phyloP scores from a whole-genome alignment of 2,797 vertebrate species.

The Coracias cyanogaster region DNA sequence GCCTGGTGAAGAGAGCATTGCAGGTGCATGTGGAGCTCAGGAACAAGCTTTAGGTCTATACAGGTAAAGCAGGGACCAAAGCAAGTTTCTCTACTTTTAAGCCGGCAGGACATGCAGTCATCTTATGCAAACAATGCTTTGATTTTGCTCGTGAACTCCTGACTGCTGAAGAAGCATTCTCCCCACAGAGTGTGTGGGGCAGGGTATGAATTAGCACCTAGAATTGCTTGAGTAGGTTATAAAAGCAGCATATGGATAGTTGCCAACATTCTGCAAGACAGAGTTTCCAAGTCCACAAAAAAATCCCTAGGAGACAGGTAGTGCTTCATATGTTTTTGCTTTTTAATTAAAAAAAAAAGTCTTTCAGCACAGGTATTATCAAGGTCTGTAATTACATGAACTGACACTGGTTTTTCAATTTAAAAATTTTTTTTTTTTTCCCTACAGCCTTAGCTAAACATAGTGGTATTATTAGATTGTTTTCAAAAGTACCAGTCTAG shows the following conservation, averaged over 20 bases:
- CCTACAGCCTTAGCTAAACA: not conserved
- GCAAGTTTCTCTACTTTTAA: not conserved
- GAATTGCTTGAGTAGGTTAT: not conserved
- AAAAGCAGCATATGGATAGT: not conserved
- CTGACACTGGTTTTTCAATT: not conserved
- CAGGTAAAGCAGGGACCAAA: not conserved
- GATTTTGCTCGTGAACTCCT: not conserved
- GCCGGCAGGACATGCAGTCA: not conserved
- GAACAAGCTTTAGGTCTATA: not conserved
- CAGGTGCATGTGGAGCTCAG: not conserved
- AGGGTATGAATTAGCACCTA: not conserved
- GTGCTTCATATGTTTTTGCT: rapidly evolving
- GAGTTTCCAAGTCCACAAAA: not conserved
- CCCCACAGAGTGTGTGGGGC: rapidly evolving
- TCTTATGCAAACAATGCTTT: not conserved
- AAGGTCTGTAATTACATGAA: not conserved
- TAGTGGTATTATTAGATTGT: not conserved
- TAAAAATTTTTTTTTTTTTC: not conserved
- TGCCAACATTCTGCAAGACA: not conserved
- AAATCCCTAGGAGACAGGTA: not conserved
- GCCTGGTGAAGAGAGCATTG: not conserved
- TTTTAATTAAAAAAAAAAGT: not conserved
- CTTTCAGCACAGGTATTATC: not conserved
- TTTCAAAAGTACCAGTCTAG: not conserved
- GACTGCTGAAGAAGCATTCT: not conserved